Conservation (phyloP, 2,797 vertebrate species). For the Hippopotamyrus pictus region DNA sequence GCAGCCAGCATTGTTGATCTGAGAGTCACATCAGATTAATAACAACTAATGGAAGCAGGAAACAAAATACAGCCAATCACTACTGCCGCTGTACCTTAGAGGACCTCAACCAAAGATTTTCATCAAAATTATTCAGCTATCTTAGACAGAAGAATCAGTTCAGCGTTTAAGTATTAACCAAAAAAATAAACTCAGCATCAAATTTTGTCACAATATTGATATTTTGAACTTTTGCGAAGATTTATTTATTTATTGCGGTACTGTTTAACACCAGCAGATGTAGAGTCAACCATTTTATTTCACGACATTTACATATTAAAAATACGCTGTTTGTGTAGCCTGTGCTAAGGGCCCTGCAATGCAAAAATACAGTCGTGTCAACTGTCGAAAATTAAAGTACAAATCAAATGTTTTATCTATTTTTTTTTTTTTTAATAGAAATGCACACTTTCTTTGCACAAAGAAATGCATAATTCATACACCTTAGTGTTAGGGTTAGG, state of each 20-base stretch:
- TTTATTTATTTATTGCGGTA: neutral
- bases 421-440: neutral
- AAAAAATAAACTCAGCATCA: neutral
- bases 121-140: neutral
- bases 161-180: neutral
- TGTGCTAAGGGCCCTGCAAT: neutral
- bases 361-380: neutral
- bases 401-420: neutral
- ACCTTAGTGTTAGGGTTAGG: neutral
- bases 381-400: neutral
- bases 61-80: neutral
- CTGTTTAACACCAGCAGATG: neutral
- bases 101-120: neutral
- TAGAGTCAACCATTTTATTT: neutral
- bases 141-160: neutral
- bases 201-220: neutral
- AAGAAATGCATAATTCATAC: neutral
- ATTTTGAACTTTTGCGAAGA: neutral
- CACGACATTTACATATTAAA: neutral
- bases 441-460: neutral
- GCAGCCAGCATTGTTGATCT: constrained; percentile 80
- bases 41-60: neutral
- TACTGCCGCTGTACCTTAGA: neutral
- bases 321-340: neutral
- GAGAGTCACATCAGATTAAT: constrained; percentile 27